phyloP scores from a whole-genome alignment of 2,888 invertebrate species.

The Drosophila monieri region DNA sequence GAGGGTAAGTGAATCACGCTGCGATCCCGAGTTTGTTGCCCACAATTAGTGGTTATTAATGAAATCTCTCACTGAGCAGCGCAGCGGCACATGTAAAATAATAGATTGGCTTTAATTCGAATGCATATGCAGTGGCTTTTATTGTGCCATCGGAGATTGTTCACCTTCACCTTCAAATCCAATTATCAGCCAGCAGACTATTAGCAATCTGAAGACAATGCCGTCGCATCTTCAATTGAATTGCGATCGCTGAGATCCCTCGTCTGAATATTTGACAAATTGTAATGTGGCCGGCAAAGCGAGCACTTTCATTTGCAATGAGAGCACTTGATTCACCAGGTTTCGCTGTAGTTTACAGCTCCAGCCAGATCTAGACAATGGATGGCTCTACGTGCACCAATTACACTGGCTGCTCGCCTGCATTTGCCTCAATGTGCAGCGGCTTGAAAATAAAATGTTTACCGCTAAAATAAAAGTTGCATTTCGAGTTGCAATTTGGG shows the following conservation, averaged over 20 bases:
- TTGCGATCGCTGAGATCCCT: conserved; percentile 40
- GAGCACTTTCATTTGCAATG: conserved; percentile 72
- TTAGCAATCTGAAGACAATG: conserved; percentile 53
- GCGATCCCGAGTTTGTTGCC: conserved; percentile 35
- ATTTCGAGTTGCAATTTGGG: conserved; percentile 60
- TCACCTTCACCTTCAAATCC: conserved; percentile 40
- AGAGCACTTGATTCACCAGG: conserved; percentile 63
- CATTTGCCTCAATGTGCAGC: conserved; percentile 71
- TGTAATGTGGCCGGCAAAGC: conserved; percentile 59
- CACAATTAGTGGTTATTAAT: conserved; percentile 54
- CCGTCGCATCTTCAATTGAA: conserved; percentile 61
- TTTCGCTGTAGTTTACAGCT: conserved; percentile 46
- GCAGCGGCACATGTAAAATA: conserved; percentile 35
- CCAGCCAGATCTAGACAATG: conserved; percentile 40
- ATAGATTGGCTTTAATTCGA: conserved; percentile 34
- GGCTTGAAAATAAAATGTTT: conserved; percentile 47
- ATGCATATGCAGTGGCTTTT: conserved; percentile 39
- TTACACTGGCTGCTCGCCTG: conserved; percentile 47
- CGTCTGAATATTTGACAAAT: conserved; percentile 63
- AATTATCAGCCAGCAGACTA: conserved; percentile 17
- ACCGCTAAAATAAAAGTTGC: conserved; percentile 60
- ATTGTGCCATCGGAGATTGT: conserved; percentile 28
- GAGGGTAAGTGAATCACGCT: conserved; percentile 62
- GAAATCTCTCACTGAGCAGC: conserved; percentile 40
- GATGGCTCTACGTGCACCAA: conserved; percentile 65